phyloP scores from a whole-genome alignment of 30 jellyfish, hydroid and myxozoan species.

The Chrysaora quinquecirrha region DNA sequence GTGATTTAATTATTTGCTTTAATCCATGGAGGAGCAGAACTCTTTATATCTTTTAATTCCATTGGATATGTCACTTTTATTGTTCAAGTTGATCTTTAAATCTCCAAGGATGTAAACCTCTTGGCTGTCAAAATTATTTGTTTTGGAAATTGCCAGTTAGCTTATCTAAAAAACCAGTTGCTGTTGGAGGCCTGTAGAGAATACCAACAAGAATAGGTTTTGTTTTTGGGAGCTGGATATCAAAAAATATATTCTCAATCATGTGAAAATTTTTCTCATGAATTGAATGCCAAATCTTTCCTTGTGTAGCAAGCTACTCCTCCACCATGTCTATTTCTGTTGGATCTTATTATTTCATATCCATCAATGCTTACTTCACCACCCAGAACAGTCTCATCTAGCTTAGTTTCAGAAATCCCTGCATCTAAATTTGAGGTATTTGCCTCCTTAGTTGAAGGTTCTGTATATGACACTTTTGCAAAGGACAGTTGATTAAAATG shows the following conservation, averaged over 20 bases:
- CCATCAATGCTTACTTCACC: conserved; percentile 33
- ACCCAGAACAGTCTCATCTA: too few relatives aligned
- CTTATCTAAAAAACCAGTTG: conserved; percentile 32
- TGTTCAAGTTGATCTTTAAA: conserved; percentile 22
- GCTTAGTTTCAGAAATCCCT: too few relatives aligned
- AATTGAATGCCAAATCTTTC: conserved; percentile 31
- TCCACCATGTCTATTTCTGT: conserved; percentile 53
- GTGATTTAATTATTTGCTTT: conserved; percentile 22
- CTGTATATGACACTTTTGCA: too few relatives aligned
- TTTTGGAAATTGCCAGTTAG: conserved; percentile 51
- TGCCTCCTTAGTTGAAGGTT: too few relatives aligned
- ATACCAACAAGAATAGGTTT: conserved; percentile 47
- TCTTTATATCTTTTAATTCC: conserved; percentile 35
- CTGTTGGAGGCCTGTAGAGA: conserved; percentile 48
- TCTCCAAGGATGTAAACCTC: conserved; percentile 49
- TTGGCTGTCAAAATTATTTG: conserved; percentile 36
- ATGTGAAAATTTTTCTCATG: conserved; percentile 22
- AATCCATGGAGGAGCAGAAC: conserved; percentile 40
- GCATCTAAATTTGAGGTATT: too few relatives aligned
- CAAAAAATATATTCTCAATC: conserved; percentile 56
- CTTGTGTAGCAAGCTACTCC: conserved; percentile 62
- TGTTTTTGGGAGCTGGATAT: conserved; percentile 29
- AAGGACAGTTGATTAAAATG: too few relatives aligned
- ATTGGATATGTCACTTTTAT: conserved; percentile 13
- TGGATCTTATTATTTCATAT: conserved; percentile 38